A percentile compares a stretch with the other conserved stretches of the same genome.
Conservation (phyloP, 2,113 vertebrate genomes). For the human (Homo sapiens) region GRCh38 chr16:54178001-54178500, state of each 20-base stretch:
- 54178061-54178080: slow-evolving; percentile 35
- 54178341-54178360: slow-evolving; percentile 81
- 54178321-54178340: slow-evolving; percentile 76
- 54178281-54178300: slow-evolving; percentile 69
- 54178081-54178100: slow-evolving; percentile 64
- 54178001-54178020: accelerated
- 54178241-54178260: background rate
- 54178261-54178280: slow-evolving; percentile 67
- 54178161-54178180: slow-evolving; percentile 59
- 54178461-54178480: slow-evolving; percentile 90
- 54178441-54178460: slow-evolving; percentile 88
- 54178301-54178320: slow-evolving; percentile 34
- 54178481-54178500: slow-evolving; percentile 90
- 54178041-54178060: slow-evolving; percentile 66
- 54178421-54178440: slow-evolving; percentile 84
- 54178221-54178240: background rate
- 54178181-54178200: slow-evolving; percentile 7
- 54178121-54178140: background rate
- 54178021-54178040: background rate
- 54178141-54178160: slow-evolving; percentile 6
- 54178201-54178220: too few species aligned
- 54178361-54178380: slow-evolving; percentile 87
- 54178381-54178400: slow-evolving; percentile 83
- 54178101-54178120: background rate
- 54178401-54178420: slow-evolving; percentile 88